Conservation (phyloP, 2,113 vertebrate species). For the Rhinogobius similis region DNA sequence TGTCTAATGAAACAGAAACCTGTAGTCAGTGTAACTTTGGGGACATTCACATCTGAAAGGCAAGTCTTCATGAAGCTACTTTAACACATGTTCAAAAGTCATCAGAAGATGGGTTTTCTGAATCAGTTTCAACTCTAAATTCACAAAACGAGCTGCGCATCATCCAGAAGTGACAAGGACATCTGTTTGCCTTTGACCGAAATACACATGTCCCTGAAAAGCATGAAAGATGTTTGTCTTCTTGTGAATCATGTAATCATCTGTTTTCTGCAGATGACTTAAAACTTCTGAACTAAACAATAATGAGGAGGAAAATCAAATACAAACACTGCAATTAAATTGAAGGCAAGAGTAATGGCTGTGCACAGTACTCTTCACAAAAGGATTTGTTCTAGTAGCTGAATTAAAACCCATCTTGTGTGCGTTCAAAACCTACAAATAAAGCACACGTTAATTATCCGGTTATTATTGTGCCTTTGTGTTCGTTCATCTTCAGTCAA, state of each 20-base stretch:
- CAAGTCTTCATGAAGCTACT: background rate
- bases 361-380: constrained; percentile 3
- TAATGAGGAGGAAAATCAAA: constrained; percentile 2
- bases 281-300: background rate
- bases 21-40: background rate
- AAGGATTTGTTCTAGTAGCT: constrained; percentile 2
- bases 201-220: background rate
- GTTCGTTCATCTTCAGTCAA: constrained; percentile 36
- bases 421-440: constrained; percentile 4
- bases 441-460: constrained; percentile 5
- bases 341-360: background rate
- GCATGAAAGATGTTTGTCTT: background rate
- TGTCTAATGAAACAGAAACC: background rate
- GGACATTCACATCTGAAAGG: background rate
- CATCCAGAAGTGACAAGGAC: background rate
- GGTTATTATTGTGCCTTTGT: constrained; percentile 27
- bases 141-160: background rate
- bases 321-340: constrained; percentile 6
- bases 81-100: background rate
- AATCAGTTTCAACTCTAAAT: no score
- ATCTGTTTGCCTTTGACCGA: background rate
- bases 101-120: background rate
- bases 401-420: constrained; percentile 3
- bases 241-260: constrained; percentile 2
- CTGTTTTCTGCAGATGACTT: background rate